Base-by-base conservation (phyloP, 2,797 vertebrate genomes). In the Fistularia commersonii region DNA sequence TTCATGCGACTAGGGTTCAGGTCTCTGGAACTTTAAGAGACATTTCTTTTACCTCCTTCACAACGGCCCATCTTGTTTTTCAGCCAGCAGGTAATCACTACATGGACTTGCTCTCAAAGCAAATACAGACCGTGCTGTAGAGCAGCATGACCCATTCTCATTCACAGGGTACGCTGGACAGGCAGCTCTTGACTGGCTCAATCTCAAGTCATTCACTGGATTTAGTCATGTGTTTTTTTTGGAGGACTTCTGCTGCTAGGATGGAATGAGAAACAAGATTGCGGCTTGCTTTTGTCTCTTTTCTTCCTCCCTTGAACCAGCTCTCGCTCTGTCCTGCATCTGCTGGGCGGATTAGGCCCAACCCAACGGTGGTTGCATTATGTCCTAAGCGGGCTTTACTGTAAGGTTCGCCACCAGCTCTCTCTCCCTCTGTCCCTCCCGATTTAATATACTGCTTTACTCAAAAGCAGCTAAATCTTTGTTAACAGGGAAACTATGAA, bases 401-500 rank as follows among this genome's bases (percentile, higher is more conserved):
- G 89, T 90, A 93, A 92, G 92, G 90, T 67, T 90, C 74, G 83
- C 13, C 61, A 71, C 56, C 57, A 66, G 64, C 48, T 51, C 63
- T 66, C 72, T 57, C 54, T 66, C 57, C 23, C 54, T 66, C 69
- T 49, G 48, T 61, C 71, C 73, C 69, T 76, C 65, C 61, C 81
- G 73, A 69, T 83, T 84, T 85, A 77, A 86, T 83, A 77, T 82
- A 77, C 82, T 43, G 74, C 79, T 79, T 70, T 66, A 52, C 76
- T 88, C 84, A 89, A 87, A 89, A 90, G 89, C 91, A 86, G 90
- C 93, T 93, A 91, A 93, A 93, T 94, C 95, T 94, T 91, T 90
- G 85, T 90, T 90, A 91, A 88, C 86, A 89, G 93, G 89, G 90
- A 94, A 95, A 93, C 95, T 92, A 98, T 97, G 94, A 96, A 98